Base-by-base conservation (phyloP, 30 jellyfish, hydroid and myxozoan genomes). In the Aurelia coerulea region DNA sequence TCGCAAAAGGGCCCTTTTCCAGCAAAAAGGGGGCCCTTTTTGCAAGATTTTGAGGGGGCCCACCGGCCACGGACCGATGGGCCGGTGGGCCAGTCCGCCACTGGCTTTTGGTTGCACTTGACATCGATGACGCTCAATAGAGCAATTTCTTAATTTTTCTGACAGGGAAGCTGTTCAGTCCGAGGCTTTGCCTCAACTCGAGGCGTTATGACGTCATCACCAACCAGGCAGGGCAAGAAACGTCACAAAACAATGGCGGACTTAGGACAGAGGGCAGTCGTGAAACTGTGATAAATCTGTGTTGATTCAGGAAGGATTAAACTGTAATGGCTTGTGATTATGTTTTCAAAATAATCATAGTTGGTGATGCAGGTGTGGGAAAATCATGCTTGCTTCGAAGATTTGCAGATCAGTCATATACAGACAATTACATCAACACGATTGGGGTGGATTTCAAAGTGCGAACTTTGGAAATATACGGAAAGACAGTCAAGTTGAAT, bases 301-400 rank as follows among this genome's bases (percentile, higher is more conserved):
- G 34, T 15, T 75, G 7, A 33, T 16, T 58, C 18, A 14, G 32
- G 42, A 37, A 35, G 60, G n/a, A 15, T 23, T 46, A 6, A 4
- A 58, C 2, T 16, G 66, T 34, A 16, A 95, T 95, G 99, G 99
- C 99, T 13, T 92, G 98, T 70, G 99, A 95, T 66, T 95, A 73
- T 74, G 99, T 95, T 19, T 95, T 95, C 88, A 95, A 95, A 79
- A 89, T 95, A 35, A 95, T 95, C 63, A 95, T 95, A 16, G 97
- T 95, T 80, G 99, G 99, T 13, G 99, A 95, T 37, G 91, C 99
- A 33, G 99, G 99, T 12, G 99, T 90, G 23, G 99, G 99, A 76
- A 95, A 95, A 74, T 89, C 97, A 0, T 95, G 97, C 80, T 76
- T 95, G 76, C 96, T 95, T 1, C 97, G 99, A 9, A 88, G 99